A percentile compares a stretch with the other conserved stretches of the same genome.
These are phyloP conservation scores for Pseudolycoriella hygida DNA, from an alignment of 2,888 invertebrate species.

Conservation along the genomic window DNA sequence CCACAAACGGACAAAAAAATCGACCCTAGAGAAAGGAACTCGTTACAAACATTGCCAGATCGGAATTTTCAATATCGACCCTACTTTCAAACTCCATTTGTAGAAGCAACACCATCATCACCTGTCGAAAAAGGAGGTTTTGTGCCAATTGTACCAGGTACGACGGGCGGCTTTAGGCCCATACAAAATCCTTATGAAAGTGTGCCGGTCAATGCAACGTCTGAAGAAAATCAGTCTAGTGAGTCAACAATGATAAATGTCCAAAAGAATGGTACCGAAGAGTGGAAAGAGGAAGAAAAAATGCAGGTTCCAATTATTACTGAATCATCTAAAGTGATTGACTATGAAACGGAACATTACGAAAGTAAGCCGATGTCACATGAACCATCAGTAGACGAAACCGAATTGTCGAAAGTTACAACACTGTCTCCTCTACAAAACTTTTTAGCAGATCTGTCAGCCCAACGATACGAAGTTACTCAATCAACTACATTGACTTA, in stretches of 20 bases:
- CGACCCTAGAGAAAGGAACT: slow-evolving; percentile 9
- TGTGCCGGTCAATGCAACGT: slow-evolving; percentile 15
- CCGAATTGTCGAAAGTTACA: neutral
- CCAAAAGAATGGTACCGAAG: slow-evolving; percentile 18
- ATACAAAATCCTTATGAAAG: slow-evolving; percentile 33
- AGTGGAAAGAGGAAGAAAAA: slow-evolving; percentile 8
- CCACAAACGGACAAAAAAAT: slow-evolving; percentile 12
- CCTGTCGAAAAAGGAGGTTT: slow-evolving; percentile 59
- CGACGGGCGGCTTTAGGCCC: slow-evolving; percentile 55
- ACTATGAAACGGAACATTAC: neutral
- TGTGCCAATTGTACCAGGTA: slow-evolving; percentile 52
- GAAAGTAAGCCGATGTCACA: neutral
- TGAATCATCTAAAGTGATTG: slow-evolving; percentile 2
- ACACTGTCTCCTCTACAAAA: slow-evolving; percentile 1
- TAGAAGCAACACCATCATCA: slow-evolving; percentile 15
- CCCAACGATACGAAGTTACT: no score
- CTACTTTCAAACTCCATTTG: slow-evolving; percentile 20
- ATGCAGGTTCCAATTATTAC: slow-evolving; percentile 8
- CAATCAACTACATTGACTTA: neutral
- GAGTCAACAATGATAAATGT: slow-evolving; percentile 17
- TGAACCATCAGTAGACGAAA: neutral
- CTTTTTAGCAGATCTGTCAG: neutral
- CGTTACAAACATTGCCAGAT: neutral
- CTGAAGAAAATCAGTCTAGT: slow-evolving; percentile 9
- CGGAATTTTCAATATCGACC: slow-evolving; percentile 6